Evolutionary conservation across 2,888 invertebrate genomes (phyloP).

Genomic region (Aspidiotus rigidus): DNA sequence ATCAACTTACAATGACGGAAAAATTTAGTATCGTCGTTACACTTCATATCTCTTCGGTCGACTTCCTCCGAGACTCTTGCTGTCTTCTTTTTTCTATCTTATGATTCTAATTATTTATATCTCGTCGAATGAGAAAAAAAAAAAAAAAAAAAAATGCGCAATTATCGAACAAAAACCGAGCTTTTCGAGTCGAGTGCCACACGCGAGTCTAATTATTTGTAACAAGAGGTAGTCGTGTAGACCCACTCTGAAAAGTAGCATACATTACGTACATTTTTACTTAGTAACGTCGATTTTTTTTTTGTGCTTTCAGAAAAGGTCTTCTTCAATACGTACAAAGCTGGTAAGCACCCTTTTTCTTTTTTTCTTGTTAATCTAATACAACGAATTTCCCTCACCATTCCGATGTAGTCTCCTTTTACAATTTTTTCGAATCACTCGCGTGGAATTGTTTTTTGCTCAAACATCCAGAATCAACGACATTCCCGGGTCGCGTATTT

Average conservation of each 20-base stretch:
- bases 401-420: neutral
- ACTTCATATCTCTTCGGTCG: neutral
- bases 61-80: neutral
- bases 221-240: neutral
- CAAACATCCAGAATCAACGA: too few relatives aligned
- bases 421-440: neutral
- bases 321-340: conserved; percentile 36
- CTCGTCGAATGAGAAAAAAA: neutral
- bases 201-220: neutral
- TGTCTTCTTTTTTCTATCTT: neutral
- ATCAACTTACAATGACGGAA: too few relatives aligned
- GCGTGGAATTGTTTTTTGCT: neutral
- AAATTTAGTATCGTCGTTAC: too few relatives aligned
- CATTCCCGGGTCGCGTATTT: neutral
- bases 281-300: conserved; percentile 5
- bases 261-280: too few relatives aligned
- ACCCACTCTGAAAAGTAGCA: neutral
- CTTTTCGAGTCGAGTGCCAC: conserved; percentile 3
- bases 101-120: neutral
- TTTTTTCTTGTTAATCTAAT: neutral
- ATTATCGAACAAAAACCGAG: neutral
- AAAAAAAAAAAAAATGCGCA: neutral
- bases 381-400: too few relatives aligned
- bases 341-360: conserved; percentile 34
- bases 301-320: conserved; percentile 34